These are phyloP conservation scores for Machimus atricapillus DNA, from an alignment of 2,888 invertebrate genomes.

Conservation along the genomic window DNA sequence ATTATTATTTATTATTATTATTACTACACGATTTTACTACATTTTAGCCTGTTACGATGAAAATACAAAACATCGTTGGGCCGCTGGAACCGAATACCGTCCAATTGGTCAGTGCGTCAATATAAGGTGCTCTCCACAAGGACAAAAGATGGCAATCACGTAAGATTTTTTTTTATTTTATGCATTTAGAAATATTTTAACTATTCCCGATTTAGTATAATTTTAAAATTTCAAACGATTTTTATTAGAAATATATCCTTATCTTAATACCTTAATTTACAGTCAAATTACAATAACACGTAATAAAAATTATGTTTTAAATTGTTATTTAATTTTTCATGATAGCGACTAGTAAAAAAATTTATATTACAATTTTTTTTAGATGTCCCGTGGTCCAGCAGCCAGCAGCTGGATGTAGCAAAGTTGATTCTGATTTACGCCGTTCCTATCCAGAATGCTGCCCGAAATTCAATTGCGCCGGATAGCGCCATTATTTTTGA, in stretches of 20 bases:
- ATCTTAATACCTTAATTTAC: neutral
- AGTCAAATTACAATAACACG: neutral
- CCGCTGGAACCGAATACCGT: conserved; percentile 45
- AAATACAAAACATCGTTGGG: conserved; percentile 44
- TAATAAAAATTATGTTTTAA: neutral
- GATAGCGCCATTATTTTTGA: neutral
- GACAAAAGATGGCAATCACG: conserved; percentile 42
- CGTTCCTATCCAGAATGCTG: conserved; percentile 54
- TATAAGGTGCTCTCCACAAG: conserved; percentile 46
- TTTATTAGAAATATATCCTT: neutral
- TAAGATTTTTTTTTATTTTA: conserved; percentile 47
- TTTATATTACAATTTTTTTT: neutral
- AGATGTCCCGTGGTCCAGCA: neutral
- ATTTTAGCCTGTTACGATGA: conserved; percentile 38
- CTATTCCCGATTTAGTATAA: neutral
- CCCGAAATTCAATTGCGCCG: conserved; percentile 46
- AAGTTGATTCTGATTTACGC: conserved; percentile 46
- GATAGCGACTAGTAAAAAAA: neutral
- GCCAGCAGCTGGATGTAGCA: conserved; percentile 47
- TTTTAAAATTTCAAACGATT: neutral
- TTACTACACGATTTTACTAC: neutral
- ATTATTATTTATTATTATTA: neutral
- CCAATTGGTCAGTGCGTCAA: conserved; percentile 49
- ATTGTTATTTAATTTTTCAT: neutral
- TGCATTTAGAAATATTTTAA: neutral